A percentile compares a stretch with the other conserved stretches of the same genome.
These are phyloP conservation scores for Xerus inauris DNA, from an alignment of 2,113 vertebrate species.

Conservation along the genomic window DNA sequence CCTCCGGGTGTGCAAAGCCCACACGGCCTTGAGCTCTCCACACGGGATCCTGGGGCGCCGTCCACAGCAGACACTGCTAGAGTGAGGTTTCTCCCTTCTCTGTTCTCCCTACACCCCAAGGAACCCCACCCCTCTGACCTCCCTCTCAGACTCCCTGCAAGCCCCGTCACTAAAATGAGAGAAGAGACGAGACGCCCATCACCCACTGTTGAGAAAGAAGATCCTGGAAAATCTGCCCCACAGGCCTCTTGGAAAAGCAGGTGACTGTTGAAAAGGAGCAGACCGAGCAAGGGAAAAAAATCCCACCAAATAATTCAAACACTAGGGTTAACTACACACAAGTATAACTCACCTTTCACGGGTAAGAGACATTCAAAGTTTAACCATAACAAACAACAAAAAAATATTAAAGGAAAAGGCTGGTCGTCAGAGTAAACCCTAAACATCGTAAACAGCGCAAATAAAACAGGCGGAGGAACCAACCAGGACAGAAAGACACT, in stretches of 20 bases:
- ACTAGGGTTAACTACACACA: not conserved
- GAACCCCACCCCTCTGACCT: not conserved
- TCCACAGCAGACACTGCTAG: not conserved
- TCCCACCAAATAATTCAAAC: not conserved
- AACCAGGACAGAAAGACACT: not conserved
- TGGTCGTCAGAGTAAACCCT: not conserved
- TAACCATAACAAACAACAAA: too few relatives aligned
- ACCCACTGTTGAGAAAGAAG: not conserved
- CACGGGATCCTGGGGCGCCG: too few relatives aligned
- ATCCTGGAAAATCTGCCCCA: not conserved
- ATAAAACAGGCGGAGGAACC: not conserved
- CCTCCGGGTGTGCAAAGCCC: rapidly evolving
- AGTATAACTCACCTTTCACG: not conserved
- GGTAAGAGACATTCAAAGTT: not conserved
- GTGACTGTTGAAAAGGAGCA: not conserved
- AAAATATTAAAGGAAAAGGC: not conserved
- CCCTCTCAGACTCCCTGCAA: not conserved
- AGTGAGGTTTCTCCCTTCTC: not conserved
- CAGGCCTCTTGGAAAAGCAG: not conserved
- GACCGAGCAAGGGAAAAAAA: not conserved
- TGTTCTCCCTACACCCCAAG: not conserved
- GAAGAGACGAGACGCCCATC: not conserved
- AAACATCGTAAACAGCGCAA: not conserved
- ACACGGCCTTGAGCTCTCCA: not conserved
- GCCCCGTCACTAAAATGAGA: not conserved